Evolutionary conservation across 2,797 vertebrate genomes (phyloP).

Genomic region (Onychomys torridus): DNA sequence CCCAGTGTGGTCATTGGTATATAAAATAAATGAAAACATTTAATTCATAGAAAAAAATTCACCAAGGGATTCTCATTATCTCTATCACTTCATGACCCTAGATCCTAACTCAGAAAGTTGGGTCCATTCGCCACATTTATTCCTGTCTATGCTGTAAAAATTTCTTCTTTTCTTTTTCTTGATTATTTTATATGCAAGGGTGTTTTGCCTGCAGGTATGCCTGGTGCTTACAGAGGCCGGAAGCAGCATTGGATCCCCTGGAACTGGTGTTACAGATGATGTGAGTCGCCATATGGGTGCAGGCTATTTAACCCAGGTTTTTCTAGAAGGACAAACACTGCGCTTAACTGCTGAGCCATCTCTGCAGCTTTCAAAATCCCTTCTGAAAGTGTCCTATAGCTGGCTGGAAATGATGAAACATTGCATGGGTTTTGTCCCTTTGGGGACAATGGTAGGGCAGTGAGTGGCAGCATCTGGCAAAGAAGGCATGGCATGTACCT

Average conservation of each 20-base stretch:
- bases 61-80: not conserved
- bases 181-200: not conserved
- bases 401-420: too few relatives aligned
- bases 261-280: not conserved
- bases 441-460: not conserved
- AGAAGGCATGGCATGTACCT: accelerated
- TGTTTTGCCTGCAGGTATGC: not conserved
- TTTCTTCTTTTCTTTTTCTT: not conserved
- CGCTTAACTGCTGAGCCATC: not conserved
- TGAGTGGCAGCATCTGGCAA: too few relatives aligned
- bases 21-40: not conserved
- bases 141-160: not conserved
- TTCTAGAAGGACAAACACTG: not conserved
- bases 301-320: not conserved
- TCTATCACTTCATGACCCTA: not conserved
- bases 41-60: not conserved
- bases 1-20: not conserved
- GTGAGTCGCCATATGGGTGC: too few relatives aligned
- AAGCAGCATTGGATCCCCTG: not conserved
- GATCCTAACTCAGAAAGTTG: not conserved
- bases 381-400: not conserved
- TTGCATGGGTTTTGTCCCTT: too few relatives aligned
- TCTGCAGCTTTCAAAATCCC: not conserved
- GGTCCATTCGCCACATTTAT: not conserved
- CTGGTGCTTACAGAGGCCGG: not conserved